These are phyloP conservation scores for Alitta virens DNA, from an alignment of 2,888 invertebrate genomes.

Conservation along the genomic window DNA sequence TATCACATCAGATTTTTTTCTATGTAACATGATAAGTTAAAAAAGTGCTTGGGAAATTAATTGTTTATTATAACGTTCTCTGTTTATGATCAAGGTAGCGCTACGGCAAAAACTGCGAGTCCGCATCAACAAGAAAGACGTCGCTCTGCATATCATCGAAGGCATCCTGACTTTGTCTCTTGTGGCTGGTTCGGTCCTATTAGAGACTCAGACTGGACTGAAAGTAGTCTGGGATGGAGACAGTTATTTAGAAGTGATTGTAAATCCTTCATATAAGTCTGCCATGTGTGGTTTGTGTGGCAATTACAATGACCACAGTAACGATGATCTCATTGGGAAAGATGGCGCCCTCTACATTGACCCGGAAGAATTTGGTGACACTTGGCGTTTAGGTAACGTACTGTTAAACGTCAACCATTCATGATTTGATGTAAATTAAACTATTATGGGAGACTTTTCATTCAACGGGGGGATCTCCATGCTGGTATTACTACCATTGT, in stretches of 20 bases:
- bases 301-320: constrained; percentile 83
- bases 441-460: no score
- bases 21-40: no score
- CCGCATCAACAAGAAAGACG: constrained; percentile 68
- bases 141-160: constrained; percentile 15
- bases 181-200: constrained; percentile 56
- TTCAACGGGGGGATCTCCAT: no score
- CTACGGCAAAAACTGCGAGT: constrained; percentile 82
- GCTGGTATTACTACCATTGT: no score
- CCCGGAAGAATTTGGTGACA: constrained; percentile 73
- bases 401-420: no score
- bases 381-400: constrained; percentile 94
- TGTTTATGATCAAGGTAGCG: no score
- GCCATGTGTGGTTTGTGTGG: constrained; percentile 88
- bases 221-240: constrained; percentile 90
- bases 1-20: no score
- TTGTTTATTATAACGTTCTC: no score
- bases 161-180: constrained; percentile 2
- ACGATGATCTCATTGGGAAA: constrained; percentile 72
- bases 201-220: constrained; percentile 64
- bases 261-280: constrained; percentile 73
- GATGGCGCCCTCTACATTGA: constrained; percentile 64
- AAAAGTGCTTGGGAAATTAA: no score
- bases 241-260: constrained; percentile 81
- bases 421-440: no score